phyloP scores from a whole-genome alignment of 2,797 vertebrate genomes.

The Chloroceryle inda region DNA sequence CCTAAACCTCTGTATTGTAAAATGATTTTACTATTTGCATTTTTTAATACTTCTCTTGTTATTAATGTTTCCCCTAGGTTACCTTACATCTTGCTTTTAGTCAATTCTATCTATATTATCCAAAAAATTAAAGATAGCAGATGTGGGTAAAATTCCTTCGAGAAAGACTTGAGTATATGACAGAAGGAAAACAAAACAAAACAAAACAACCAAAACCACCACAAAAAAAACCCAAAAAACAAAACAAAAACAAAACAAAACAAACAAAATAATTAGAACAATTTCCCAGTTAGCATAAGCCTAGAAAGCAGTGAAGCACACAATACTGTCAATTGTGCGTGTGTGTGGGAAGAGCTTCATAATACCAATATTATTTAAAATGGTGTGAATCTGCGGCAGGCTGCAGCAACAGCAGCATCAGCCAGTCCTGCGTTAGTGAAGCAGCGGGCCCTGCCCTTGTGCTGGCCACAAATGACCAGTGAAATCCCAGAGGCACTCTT shows the following conservation, averaged over 20 bases:
- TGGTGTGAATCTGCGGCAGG: slow-evolving; percentile 81
- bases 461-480: slow-evolving; percentile 95
- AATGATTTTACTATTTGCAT: slow-evolving; percentile 18
- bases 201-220: background rate
- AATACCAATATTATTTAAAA: slow-evolving; percentile 78
- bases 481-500: slow-evolving; percentile 95
- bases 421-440: slow-evolving; percentile 82
- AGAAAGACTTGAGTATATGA: slow-evolving; percentile 44
- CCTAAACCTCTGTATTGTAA: background rate
- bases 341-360: slow-evolving; percentile 37
- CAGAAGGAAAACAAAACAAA: background rate
- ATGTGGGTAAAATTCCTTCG: slow-evolving; percentile 65
- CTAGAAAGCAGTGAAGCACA: slow-evolving; percentile 33
- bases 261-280: slow-evolving; percentile 69
- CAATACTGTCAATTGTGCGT: slow-evolving; percentile 45
- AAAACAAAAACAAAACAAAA: background rate
- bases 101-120: slow-evolving; percentile 31
- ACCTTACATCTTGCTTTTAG: background rate
- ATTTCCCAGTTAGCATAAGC: slow-evolving; percentile 51
- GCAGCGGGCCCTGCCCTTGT: slow-evolving; percentile 89
- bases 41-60: slow-evolving; percentile 18
- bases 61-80: slow-evolving; percentile 26
- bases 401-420: slow-evolving; percentile 80
- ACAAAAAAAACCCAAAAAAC: background rate
- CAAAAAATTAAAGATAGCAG: slow-evolving; percentile 38